phyloP scores from a whole-genome alignment of 2,888 invertebrate genomes.

The Meiosimyza platycephala region DNA sequence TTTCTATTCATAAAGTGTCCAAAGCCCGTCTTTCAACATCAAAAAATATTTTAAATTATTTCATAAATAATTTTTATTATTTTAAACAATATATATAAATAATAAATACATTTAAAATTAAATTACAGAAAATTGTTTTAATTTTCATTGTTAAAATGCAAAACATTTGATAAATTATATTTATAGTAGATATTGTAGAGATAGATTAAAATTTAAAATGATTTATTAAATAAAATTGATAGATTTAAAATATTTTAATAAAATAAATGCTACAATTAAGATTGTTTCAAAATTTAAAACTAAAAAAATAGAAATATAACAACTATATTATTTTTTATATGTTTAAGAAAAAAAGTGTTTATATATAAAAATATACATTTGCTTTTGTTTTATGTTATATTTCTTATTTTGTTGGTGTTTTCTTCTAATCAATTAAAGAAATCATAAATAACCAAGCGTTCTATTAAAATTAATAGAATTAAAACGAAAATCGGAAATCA shows the following conservation, averaged over 20 bases:
- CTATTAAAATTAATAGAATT: too few relatives aligned
- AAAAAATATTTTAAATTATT: too few relatives aligned
- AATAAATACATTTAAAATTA: constrained; percentile 14
- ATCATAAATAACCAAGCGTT: background rate
- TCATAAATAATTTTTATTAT: constrained; percentile 7
- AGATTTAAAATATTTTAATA: constrained; percentile 10
- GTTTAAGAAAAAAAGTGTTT: constrained; percentile 13
- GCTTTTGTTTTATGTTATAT: background rate
- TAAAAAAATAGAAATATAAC: constrained; percentile 16
- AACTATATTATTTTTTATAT: constrained; percentile 10
- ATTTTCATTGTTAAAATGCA: constrained; percentile 24
- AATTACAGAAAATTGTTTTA: constrained; percentile 12
- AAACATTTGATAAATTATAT: constrained; percentile 29
- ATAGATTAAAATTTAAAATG: constrained; percentile 19
- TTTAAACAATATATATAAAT: constrained; percentile 21
- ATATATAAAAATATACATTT: constrained; percentile 33
- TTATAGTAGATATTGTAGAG: constrained; percentile 6
- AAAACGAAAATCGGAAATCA: too few relatives aligned
- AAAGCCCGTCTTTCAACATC: too few relatives aligned
- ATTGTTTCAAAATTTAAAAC: constrained; percentile 18
- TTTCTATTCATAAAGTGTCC: too few relatives aligned
- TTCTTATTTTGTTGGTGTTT: constrained; percentile 20
- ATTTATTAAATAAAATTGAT: constrained; percentile 28
- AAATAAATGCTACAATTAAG: constrained; percentile 32
- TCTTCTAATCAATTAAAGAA: constrained; percentile 12